These are phyloP conservation scores for Tapirus indicus DNA, from an alignment of 2,797 vertebrate genomes.

Conservation along the genomic window DNA sequence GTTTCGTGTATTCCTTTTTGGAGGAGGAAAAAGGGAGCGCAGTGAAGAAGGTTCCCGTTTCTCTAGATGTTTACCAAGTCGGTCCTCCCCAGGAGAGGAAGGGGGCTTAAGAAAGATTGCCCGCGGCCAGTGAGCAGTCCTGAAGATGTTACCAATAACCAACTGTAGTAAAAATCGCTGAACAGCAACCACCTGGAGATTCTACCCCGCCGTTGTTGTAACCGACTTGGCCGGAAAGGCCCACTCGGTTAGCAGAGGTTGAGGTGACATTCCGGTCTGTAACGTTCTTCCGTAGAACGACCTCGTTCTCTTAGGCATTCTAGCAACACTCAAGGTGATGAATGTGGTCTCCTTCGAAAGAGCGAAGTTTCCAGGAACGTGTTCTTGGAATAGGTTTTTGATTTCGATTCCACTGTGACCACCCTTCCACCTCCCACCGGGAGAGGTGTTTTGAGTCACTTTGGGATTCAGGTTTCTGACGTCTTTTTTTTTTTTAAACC, in stretches of 20 bases:
- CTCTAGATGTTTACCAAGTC: background rate
- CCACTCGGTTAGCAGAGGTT: background rate
- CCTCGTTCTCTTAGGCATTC: background rate
- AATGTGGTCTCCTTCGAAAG: constrained; percentile 58
- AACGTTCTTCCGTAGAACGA: background rate
- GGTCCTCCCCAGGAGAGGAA: background rate
- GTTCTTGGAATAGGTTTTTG: constrained; percentile 44
- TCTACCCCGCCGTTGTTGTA: background rate
- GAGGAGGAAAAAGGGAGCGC: background rate
- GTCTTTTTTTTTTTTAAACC: background rate
- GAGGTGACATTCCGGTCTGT: background rate
- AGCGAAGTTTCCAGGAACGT: constrained; percentile 71
- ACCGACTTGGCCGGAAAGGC: background rate
- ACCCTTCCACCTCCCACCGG: background rate
- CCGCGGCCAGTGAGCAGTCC: background rate
- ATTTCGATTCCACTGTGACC: constrained; percentile 48
- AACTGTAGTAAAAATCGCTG: background rate
- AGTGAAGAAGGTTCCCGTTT: background rate
- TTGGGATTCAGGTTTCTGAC: constrained; percentile 59
- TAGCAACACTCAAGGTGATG: background rate
- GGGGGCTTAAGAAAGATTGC: background rate
- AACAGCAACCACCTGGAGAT: constrained; percentile 64
- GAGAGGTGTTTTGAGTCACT: constrained; percentile 58
- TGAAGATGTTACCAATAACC: background rate
- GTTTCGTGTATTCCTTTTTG: background rate